phyloP scores from a whole-genome alignment of 2,888 invertebrate species.

The Athalia circularis region DNA sequence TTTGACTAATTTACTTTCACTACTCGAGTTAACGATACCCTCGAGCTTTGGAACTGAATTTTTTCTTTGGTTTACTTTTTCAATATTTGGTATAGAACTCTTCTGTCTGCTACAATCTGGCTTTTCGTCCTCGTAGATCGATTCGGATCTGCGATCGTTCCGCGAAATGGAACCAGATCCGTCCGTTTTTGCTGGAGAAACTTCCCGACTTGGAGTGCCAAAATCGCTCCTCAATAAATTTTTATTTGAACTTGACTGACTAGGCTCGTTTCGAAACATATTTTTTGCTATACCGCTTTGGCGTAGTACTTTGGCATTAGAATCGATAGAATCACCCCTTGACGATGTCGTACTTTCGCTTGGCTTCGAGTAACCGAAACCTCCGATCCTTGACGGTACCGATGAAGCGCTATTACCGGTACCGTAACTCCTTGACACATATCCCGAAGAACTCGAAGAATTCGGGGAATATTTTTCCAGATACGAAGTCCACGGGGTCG shows the following conservation, averaged over 20 bases:
- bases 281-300: constrained; percentile 43
- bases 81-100: constrained; percentile 50
- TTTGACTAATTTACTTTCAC: constrained; percentile 55
- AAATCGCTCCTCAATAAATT: neutral
- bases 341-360: constrained; percentile 57
- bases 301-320: constrained; percentile 44
- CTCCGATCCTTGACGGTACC: constrained; percentile 60
- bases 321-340: constrained; percentile 53
- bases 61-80: constrained; percentile 56
- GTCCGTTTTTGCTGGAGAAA: constrained; percentile 34
- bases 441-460: constrained; percentile 56
- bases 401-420: constrained; percentile 50
- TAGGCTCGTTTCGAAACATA: constrained; percentile 35
- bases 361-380: constrained; percentile 64
- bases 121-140: constrained; percentile 23
- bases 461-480: constrained; percentile 70
- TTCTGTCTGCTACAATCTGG: constrained; percentile 6
- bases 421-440: constrained; percentile 54
- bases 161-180: constrained; percentile 27
- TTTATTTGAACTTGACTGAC: constrained; percentile 9
- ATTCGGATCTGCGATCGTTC: constrained; percentile 20
- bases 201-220: constrained; percentile 21
- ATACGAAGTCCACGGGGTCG: constrained; percentile 81
- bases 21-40: constrained; percentile 55
- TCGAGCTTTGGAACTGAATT: constrained; percentile 56